Base-by-base conservation (phyloP, 2,113 vertebrate species). In the Neoarius graeffei region DNA sequence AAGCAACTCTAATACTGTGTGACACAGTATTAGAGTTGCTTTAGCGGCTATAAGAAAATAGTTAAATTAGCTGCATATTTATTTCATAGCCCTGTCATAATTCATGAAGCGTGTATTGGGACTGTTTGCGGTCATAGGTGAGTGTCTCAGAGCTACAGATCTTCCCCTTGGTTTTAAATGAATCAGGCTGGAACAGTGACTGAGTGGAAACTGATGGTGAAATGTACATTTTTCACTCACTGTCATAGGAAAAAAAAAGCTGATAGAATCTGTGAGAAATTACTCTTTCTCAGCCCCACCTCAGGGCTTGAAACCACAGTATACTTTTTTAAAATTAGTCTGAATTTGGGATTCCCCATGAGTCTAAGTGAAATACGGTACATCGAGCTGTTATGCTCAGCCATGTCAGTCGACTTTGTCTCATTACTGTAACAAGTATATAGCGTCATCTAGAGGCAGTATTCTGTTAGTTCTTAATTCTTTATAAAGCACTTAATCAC, bases 221-320 rank as follows among this genome's bases (percentile, higher is more conserved):
- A 79, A 5, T n/a, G 15, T 62, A 54, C 23, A 57, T 57, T 74
- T 66, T 66, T 86, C 48, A 79, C 13, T 83, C 27, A 14, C 52
- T 88, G 87, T 88, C 64, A 88, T 62, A 56, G 81, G 85, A 11
- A 88, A 90, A 86, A 25, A 84, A 84, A 85, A 81, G 57, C n/a
- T 89, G 52, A 66, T 86, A 85, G 69, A 84, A 71, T 6, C 60
- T 56, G 50, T 85, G 71, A 77, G 48, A 86, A 69, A 62, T 76
- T 7, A 30, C 73, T 71, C 60, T 69, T 25, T 87, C 57, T 83
- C 66, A 50, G 74, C 80, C 57, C 35, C 66, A 50, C 50, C 48
- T 77, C 73, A 67, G 67, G 71, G 86, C 14, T 59, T 67, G 85
- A 35, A 80, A 84, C 73, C 56, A 48, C 15, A 76, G 19, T 35